Percentiles rank a stretch among this genome's conserved stretches.
phyloP scores from a whole-genome alignment of 2,888 invertebrate species.

The Mongoloraphidia duomilia region DNA sequence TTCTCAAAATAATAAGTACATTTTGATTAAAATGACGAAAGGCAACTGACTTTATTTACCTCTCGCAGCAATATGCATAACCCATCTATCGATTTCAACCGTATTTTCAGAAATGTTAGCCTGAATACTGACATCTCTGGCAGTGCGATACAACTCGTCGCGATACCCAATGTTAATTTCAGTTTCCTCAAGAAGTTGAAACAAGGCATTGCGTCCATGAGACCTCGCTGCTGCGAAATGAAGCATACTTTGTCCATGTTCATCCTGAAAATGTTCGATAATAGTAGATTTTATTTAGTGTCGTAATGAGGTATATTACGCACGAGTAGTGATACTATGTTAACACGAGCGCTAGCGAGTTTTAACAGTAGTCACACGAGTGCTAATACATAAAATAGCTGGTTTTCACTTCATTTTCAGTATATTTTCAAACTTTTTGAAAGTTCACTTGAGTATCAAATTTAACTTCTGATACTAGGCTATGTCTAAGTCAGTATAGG shows the following conservation, averaged over 20 bases:
- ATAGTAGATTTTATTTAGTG: neutral
- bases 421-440: too few relatives aligned
- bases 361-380: too few relatives aligned
- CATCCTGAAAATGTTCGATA: constrained; percentile 43
- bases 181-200: constrained; percentile 65
- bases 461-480: too few relatives aligned
- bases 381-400: too few relatives aligned
- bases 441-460: too few relatives aligned
- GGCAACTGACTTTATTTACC: constrained; percentile 40
- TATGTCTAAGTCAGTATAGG: too few relatives aligned
- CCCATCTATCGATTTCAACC: constrained; percentile 64
- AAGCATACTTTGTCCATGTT: constrained; percentile 78
- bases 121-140: constrained; percentile 70
- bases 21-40: neutral
- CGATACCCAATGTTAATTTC: constrained; percentile 67
- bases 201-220: constrained; percentile 65
- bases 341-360: too few relatives aligned
- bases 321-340: too few relatives aligned
- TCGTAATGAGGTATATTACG: too few relatives aligned
- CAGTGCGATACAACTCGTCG: constrained; percentile 76
- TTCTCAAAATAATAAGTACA: neutral
- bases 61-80: constrained; percentile 61
- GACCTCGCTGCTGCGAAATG: constrained; percentile 77
- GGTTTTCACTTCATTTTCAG: too few relatives aligned
- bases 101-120: constrained; percentile 67